A percentile compares a stretch with the other conserved stretches of the same genome.
Conservation (phyloP, 2,888 invertebrate species). For the Pachycephus smyrnensis region DNA sequence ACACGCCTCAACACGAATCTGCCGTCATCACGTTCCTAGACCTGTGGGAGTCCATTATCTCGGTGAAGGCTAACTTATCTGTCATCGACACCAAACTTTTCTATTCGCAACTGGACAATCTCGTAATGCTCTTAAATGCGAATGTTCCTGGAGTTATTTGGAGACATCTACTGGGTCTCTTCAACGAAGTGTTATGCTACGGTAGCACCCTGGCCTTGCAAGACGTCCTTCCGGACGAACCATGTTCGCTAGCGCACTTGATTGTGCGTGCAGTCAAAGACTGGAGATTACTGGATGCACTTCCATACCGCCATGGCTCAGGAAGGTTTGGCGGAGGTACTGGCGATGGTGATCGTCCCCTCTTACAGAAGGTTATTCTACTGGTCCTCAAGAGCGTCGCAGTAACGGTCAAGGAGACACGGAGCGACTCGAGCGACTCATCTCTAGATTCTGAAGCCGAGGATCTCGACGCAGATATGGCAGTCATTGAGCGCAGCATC, state of each 20-base stretch:
- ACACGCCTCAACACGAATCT: conserved; percentile 67
- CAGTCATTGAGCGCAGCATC: conserved; percentile 87
- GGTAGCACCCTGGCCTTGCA: conserved; percentile 91
- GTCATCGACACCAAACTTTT: conserved; percentile 91
- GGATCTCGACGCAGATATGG: conserved; percentile 90
- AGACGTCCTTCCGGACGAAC: conserved; percentile 89
- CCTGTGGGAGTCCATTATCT: conserved; percentile 91
- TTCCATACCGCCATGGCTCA: conserved; percentile 68
- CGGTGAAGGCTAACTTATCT: conserved; percentile 90
- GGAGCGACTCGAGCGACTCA: conserved; percentile 87
- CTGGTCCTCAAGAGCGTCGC: conserved; percentile 89
- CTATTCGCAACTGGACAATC: conserved; percentile 85
- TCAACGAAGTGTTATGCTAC: conserved; percentile 92
- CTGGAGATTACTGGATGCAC: conserved; percentile 76
- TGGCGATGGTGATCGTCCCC: conserved; percentile 70
- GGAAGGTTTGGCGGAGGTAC: conserved; percentile 69
- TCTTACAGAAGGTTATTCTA: conserved; percentile 88
- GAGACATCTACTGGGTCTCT: conserved; percentile 85
- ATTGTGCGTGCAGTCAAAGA: conserved; percentile 89
- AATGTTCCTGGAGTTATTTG: conserved; percentile 86
- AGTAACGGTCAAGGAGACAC: conserved; percentile 89
- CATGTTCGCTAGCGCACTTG: conserved; percentile 86
- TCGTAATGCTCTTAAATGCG: conserved; percentile 77
- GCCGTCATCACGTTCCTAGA: conserved; percentile 81
- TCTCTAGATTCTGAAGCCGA: conserved; percentile 87